phyloP scores from a whole-genome alignment of 2,113 vertebrate genomes.

The Passer montanus region DNA sequence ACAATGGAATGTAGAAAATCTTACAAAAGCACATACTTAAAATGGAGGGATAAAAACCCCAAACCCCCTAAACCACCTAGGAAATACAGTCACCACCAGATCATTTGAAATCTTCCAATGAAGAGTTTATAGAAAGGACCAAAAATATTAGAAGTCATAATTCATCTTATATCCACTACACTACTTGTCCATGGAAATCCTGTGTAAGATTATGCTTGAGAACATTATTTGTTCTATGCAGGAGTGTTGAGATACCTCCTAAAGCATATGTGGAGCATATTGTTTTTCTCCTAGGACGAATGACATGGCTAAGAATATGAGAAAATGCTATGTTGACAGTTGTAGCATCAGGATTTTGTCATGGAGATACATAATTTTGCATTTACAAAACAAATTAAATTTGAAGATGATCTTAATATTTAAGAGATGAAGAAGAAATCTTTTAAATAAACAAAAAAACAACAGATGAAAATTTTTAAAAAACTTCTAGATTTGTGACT shows the following conservation, averaged over 20 bases:
- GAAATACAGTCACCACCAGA: neutral
- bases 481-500: neutral
- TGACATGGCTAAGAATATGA: neutral
- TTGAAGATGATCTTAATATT: neutral
- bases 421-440: neutral
- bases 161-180: neutral
- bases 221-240: neutral
- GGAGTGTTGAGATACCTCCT: neutral
- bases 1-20: neutral
- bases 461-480: neutral
- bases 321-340: neutral
- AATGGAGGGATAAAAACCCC: neutral
- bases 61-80: neutral
- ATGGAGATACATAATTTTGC: neutral
- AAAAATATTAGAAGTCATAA: neutral
- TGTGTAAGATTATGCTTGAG: neutral
- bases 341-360: neutral
- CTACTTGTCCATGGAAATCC: neutral
- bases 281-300: neutral
- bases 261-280: neutral
- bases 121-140: neutral
- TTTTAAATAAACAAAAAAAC: neutral
- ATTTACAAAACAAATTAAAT: neutral
- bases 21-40: too few species aligned
- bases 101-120: neutral